These are phyloP conservation scores for Rhombomys opimus DNA, from an alignment of 2,113 vertebrate species.

Conservation along the genomic window DNA sequence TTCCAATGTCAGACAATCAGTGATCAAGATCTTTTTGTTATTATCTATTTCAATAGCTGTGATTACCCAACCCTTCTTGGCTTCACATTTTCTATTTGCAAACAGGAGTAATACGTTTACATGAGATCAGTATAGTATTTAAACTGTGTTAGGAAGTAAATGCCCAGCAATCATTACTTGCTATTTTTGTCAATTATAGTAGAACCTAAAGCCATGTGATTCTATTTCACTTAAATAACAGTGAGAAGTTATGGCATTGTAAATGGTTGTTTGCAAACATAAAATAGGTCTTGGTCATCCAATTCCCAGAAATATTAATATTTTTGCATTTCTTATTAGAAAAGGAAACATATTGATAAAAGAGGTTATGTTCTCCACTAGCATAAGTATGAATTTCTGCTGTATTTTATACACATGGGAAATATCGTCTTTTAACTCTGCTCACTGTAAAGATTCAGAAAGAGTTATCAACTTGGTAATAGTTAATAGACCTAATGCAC, in stretches of 20 bases:
- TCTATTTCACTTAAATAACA: not conserved
- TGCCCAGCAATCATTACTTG: not conserved
- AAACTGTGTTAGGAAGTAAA: not conserved
- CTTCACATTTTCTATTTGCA: slow-evolving; percentile 28
- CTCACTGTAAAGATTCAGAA: not conserved
- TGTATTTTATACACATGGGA: not conserved
- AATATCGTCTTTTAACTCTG: not conserved
- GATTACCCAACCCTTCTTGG: not conserved
- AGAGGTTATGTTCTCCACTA: not conserved
- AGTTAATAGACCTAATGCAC: not conserved
- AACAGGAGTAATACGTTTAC: not conserved
- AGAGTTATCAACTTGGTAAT: not conserved
- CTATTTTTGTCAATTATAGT: slow-evolving; percentile 15
- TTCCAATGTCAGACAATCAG: slow-evolving; percentile 18
- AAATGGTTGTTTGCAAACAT: not conserved
- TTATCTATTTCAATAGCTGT: not conserved
- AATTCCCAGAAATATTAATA: not conserved
- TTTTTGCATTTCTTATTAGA: not conserved
- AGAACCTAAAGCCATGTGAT: not conserved
- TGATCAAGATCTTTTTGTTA: not conserved
- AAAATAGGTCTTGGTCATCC: not conserved
- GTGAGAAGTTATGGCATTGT: not conserved
- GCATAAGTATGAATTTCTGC: not conserved
- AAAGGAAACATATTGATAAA: not conserved
- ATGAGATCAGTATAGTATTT: not conserved